phyloP scores from a whole-genome alignment of 1,140 invertebrate species.

The Saccostrea glomerata region DNA sequence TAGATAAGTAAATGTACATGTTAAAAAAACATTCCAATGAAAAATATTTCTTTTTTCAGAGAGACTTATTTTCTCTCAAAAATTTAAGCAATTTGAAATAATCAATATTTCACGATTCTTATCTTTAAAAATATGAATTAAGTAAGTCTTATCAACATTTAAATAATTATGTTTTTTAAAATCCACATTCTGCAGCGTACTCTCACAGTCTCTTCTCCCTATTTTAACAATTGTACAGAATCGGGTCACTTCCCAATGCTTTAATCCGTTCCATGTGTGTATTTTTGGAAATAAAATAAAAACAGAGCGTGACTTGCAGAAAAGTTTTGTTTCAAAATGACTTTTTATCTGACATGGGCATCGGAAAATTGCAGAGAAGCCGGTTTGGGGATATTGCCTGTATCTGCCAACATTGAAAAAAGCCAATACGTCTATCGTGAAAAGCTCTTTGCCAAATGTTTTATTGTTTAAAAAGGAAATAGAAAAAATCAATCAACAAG shows the following conservation, averaged over 20 bases:
- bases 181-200: background rate
- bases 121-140: too few relatives aligned
- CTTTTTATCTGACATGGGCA: conserved; percentile 13
- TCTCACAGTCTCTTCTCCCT: background rate
- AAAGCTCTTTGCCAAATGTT: conserved; percentile 16
- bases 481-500: background rate
- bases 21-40: too few relatives aligned
- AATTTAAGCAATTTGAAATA: too few relatives aligned
- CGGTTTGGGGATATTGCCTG: background rate
- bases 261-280: background rate
- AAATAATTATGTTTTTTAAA: too few relatives aligned
- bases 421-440: background rate
- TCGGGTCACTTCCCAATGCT: background rate
- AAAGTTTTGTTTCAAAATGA: conserved; percentile 31
- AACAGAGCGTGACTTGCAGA: conserved; percentile 32
- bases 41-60: too few relatives aligned
- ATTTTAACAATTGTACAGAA: background rate
- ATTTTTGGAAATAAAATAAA: conserved; percentile 6
- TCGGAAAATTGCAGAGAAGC: conserved; percentile 14
- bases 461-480: conserved; percentile 30
- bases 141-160: too few relatives aligned
- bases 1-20: too few relatives aligned
- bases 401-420: background rate
- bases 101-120: too few relatives aligned
- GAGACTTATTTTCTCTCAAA: too few relatives aligned